Conservation (phyloP, 2,797 vertebrate species). For the Balearica regulorum region DNA sequence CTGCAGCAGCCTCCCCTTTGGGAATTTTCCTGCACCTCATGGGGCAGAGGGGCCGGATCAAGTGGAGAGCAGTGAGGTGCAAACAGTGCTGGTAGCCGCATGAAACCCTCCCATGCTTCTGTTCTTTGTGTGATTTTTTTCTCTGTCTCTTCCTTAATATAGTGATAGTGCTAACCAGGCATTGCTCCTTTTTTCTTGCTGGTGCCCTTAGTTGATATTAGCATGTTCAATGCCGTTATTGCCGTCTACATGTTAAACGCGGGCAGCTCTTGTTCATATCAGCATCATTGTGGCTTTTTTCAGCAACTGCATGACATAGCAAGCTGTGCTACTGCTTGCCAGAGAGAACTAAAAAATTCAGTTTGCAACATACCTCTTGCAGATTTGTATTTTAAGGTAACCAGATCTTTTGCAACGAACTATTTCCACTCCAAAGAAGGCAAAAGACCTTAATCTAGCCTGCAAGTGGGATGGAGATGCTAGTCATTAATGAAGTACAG, state of each 20-base stretch:
- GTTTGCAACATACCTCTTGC: neutral
- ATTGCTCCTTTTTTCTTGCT: neutral
- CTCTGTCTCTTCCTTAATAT: neutral
- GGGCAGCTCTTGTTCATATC: neutral
- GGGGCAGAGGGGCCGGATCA: neutral
- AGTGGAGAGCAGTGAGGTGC: neutral
- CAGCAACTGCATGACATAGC: neutral
- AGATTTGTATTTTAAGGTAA: neutral
- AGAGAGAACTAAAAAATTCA: neutral
- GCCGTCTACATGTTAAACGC: neutral
- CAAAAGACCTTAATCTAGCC: neutral
- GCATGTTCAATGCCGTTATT: neutral
- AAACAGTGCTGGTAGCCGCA: accelerated
- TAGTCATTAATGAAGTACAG: neutral
- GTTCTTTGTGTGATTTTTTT: neutral
- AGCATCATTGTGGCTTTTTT: neutral
- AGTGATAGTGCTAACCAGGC: neutral
- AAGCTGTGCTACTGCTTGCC: neutral
- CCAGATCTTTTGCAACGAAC: neutral
- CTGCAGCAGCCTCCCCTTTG: accelerated
- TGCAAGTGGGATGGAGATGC: neutral
- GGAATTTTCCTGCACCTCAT: neutral
- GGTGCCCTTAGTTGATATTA: neutral
- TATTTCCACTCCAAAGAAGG: neutral
- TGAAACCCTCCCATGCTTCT: neutral